Evolutionary conservation across 2,113 vertebrate genomes (phyloP).

Genomic region (Anarrhichthys ocellatus): DNA sequence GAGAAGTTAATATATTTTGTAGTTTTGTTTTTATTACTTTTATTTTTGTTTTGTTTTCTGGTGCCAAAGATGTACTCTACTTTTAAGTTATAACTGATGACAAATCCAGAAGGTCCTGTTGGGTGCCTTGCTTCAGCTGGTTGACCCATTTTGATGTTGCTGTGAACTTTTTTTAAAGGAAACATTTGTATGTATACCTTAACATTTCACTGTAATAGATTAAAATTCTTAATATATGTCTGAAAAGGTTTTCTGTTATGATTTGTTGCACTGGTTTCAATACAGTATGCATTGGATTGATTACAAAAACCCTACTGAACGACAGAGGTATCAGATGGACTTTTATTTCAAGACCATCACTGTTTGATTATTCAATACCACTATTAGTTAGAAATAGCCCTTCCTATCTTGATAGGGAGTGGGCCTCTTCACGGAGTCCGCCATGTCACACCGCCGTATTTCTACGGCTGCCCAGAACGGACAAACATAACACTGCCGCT

Average conservation of each 20-base stretch:
- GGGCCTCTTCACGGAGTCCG: not conserved
- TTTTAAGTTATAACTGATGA: slow-evolving; percentile 81
- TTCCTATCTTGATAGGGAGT: not conserved
- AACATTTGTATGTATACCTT: slow-evolving; percentile 80
- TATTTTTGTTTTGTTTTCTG: slow-evolving; percentile 66
- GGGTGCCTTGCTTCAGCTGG: slow-evolving; percentile 74
- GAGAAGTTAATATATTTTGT: slow-evolving; percentile 86
- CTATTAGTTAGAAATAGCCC: not conserved
- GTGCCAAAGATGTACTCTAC: slow-evolving; percentile 84
- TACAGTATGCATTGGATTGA: not conserved
- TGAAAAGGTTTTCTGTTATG: slow-evolving; percentile 43
- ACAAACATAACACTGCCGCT: not conserved
- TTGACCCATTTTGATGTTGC: slow-evolving; percentile 80
- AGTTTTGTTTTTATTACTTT: slow-evolving; percentile 60
- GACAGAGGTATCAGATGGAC: not conserved
- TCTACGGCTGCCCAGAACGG: not conserved
- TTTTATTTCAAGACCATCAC: not conserved
- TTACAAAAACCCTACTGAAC: not conserved
- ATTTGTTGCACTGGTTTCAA: slow-evolving; percentile 5
- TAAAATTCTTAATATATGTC: slow-evolving; percentile 86
- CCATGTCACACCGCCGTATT: not conserved
- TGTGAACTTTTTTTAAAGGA: slow-evolving; percentile 83
- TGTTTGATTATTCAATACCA: not conserved
- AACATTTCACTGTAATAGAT: slow-evolving; percentile 84
- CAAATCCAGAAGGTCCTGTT: slow-evolving; percentile 65